Evolutionary conservation across 2,113 vertebrate genomes (phyloP).

Genomic region (Nibea coibor): DNA sequence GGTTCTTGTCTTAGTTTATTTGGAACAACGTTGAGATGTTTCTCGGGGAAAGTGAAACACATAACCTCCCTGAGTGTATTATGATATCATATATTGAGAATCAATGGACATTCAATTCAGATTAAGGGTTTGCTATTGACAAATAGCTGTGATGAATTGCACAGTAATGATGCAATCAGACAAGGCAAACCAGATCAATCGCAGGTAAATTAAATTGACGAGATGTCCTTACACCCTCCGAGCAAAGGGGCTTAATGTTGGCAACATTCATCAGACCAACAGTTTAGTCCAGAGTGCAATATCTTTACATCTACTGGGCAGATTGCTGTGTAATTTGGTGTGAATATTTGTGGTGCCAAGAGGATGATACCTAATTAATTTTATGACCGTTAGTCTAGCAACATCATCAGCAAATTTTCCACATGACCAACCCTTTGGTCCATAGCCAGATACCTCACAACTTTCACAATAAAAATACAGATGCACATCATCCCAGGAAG

Average conservation of each 20-base stretch:
- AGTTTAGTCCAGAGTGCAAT: background rate
- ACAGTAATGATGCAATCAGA: slow-evolving; percentile 15
- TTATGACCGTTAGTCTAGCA: background rate
- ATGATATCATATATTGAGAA: slow-evolving; percentile 7
- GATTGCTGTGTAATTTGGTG: background rate
- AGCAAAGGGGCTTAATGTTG: background rate
- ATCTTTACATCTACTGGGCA: background rate
- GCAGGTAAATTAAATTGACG: background rate
- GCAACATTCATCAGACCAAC: background rate
- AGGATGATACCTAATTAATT: background rate
- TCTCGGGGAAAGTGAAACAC: background rate
- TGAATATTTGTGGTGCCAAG: background rate
- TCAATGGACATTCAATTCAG: background rate
- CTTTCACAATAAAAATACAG: background rate
- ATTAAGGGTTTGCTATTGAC: background rate
- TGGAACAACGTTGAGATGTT: background rate
- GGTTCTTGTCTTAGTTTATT: background rate
- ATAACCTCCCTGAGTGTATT: background rate
- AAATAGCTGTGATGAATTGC: background rate
- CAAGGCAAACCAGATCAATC: background rate
- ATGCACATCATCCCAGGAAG: background rate
- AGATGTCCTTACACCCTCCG: background rate
- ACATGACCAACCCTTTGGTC: background rate
- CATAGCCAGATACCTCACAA: background rate
- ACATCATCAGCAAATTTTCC: background rate